A percentile compares a stretch with the other conserved stretches of the same genome.
These are phyloP conservation scores for Conomelus anceps DNA, from an alignment of 2,888 invertebrate genomes.

Conservation along the genomic window DNA sequence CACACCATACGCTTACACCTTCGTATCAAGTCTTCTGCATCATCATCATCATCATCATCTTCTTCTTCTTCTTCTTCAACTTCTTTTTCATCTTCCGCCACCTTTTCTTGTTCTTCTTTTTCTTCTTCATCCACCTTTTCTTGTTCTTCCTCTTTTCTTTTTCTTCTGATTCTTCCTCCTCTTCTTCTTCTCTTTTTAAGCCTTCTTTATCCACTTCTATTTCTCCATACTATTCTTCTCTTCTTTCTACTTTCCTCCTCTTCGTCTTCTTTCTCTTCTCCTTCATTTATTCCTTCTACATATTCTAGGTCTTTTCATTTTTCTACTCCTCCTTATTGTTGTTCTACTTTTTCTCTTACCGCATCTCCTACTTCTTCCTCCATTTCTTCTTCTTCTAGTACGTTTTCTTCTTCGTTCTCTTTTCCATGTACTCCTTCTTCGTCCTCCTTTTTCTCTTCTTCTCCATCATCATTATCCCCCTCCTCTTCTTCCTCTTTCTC, in stretches of 20 bases:
- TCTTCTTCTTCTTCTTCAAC: background rate
- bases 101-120: background rate
- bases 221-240: background rate
- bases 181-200: background rate
- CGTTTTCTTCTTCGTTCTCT: background rate
- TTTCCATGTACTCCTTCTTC: background rate
- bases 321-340: background rate
- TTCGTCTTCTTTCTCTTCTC: background rate
- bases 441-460: background rate
- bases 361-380: background rate
- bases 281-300: background rate
- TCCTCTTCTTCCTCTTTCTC: background rate
- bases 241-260: background rate
- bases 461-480: background rate
- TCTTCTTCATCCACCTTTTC: background rate
- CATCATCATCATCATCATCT: background rate
- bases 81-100: background rate
- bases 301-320: background rate
- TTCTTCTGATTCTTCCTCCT: background rate
- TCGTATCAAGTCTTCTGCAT: background rate
- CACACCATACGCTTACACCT: background rate
- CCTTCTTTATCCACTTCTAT: background rate
- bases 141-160: background rate
- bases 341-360: too few relatives aligned
- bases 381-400: background rate